Base-by-base conservation (phyloP, 2,797 vertebrate genomes). In the Arrhamphus sclerolepis region DNA sequence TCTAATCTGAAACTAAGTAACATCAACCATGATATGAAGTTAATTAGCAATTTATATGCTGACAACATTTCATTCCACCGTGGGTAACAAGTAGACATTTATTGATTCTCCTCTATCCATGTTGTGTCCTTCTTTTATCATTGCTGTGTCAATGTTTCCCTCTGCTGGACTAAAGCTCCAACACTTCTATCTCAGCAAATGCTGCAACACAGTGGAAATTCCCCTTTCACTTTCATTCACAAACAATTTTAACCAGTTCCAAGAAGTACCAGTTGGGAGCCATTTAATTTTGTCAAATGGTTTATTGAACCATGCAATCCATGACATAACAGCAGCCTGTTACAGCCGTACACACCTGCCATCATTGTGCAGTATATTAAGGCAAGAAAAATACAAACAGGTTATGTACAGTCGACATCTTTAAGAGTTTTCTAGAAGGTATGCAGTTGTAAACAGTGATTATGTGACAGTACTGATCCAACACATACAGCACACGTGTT, bases 261-360 rank as follows among this genome's bases (percentile, higher is more conserved):
- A 60, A 47, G 0, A 7, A 57, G n/a, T 43, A 47, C 8, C 46
- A 43, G 14, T 2, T 50, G 46, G 11, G 26, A 75, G 31, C 46
- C 62, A 16, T 44, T 31, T 7, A 1, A 56, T 56, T 78, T 77
- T 64, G 51, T 75, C 65, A 76, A 76, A 78, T 71, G 62, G 71
- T 92, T 92, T 89, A 89, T 90, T 92, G 80, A 90, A 89, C 89
- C 88, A 92, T 88, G 89, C 90, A 85, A 87, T 85, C 84, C 81
- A 83, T 72, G 68, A 87, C 83, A 83, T 71, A 80, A 80, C 78
- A 84, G 81, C 86, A 89, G 82, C 81, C 84, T 80, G 46, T 78
- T 84, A 82, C 83, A 90, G 82, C 85, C 87, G 75, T 72, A 82
- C 84, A 87, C 72, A 85, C 75, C 75, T 56, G 75, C 80, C 80